These are phyloP conservation scores for Phyllopteryx taeniolatus DNA, from an alignment of 2,113 vertebrate genomes.

Conservation along the genomic window DNA sequence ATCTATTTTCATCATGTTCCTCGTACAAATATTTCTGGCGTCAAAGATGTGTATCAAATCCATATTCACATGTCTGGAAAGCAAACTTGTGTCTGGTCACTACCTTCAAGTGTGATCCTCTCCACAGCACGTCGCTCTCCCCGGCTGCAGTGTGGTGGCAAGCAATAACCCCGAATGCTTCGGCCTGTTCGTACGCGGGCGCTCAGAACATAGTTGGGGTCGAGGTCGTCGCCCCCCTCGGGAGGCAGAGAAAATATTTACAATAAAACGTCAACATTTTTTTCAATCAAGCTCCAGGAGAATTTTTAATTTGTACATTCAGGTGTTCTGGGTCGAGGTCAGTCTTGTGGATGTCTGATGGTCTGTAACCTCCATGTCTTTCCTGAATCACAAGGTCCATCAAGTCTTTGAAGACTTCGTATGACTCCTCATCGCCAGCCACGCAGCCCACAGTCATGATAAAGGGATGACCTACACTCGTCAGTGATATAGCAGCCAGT, in stretches of 20 bases:
- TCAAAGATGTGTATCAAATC: no score
- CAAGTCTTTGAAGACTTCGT: conserved; percentile 9
- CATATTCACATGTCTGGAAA: background rate
- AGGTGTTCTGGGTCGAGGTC: background rate
- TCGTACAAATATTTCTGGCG: no score
- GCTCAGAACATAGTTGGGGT: conserved; percentile 3
- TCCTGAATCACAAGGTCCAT: conserved; percentile 9
- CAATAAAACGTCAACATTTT: no score
- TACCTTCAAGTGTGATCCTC: conserved; percentile 7
- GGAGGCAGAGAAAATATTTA: background rate
- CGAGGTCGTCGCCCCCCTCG: conserved; percentile 2
- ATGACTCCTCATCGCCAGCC: conserved; percentile 9
- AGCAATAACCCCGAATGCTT: conserved; percentile 5
- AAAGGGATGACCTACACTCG: background rate
- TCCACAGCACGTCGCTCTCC: conserved; percentile 9
- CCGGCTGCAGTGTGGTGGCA: conserved; percentile 5
- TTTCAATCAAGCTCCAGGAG: background rate
- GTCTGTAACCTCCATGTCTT: conserved; percentile 4
- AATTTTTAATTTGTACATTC: background rate
- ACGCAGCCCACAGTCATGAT: conserved; percentile 9
- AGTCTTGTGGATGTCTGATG: background rate
- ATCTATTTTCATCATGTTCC: no score
- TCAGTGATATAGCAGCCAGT: background rate
- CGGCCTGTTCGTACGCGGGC: conserved; percentile 1
- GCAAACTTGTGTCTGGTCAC: background rate